Conservation (phyloP, 2,888 invertebrate species). For the Nomada goodeniana region DNA sequence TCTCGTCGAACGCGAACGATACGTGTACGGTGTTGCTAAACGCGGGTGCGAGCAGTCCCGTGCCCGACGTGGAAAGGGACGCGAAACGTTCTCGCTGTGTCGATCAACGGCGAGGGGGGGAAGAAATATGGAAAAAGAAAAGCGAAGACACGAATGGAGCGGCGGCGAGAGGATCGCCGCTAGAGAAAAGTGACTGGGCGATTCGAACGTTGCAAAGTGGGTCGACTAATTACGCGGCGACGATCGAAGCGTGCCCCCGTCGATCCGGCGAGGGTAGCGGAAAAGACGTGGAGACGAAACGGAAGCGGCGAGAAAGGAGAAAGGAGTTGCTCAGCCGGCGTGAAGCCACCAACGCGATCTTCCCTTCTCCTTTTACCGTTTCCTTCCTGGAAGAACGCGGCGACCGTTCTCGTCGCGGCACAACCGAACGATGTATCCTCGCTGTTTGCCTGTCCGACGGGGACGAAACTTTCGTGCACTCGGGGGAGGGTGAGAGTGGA, state of each 20-base stretch:
- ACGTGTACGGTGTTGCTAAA: too few species aligned
- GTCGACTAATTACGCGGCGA: slow-evolving; percentile 68
- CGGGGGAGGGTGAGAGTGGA: background rate
- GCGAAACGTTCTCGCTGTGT: too few species aligned
- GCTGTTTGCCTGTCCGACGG: background rate
- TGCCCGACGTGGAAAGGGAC: too few species aligned
- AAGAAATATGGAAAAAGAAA: background rate
- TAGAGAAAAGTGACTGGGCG: slow-evolving; percentile 38
- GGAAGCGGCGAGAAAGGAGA: slow-evolving; percentile 11
- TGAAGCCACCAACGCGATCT: slow-evolving; percentile 32
- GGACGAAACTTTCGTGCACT: background rate
- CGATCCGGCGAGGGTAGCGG: slow-evolving; percentile 40
- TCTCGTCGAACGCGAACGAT: too few species aligned
- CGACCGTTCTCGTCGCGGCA: background rate
- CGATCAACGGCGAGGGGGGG: too few species aligned
- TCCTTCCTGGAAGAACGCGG: slow-evolving; percentile 1
- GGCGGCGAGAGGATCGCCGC: background rate
- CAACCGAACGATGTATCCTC: background rate
- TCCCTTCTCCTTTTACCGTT: slow-evolving; percentile 26
- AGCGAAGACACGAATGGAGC: background rate
- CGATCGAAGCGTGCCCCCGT: slow-evolving; percentile 63
- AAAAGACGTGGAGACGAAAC: background rate
- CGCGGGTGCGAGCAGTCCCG: too few species aligned
- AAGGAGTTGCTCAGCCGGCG: slow-evolving; percentile 35
- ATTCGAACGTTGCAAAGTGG: slow-evolving; percentile 64